Conservation (phyloP, 2,113 vertebrate genomes). For the Vireo altiloquus region DNA sequence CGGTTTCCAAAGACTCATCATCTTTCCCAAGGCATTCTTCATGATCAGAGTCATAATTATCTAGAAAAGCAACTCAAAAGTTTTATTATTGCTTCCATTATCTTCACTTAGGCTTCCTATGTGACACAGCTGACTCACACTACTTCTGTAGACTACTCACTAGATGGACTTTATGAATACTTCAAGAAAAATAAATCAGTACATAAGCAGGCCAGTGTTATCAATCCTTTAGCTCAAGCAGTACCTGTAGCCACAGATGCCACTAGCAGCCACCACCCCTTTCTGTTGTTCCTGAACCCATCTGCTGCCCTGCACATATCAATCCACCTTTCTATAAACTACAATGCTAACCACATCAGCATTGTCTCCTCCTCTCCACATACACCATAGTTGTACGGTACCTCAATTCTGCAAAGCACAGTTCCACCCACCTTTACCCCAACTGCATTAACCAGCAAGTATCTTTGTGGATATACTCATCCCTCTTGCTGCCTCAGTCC, state of each 20-base stretch:
- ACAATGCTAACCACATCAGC: not conserved
- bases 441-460: not conserved
- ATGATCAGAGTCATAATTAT: fast-evolving
- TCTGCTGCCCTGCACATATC: not conserved
- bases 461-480: not conserved
- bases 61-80: not conserved
- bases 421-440: not conserved
- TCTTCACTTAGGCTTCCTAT: not conserved
- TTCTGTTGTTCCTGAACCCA: not conserved
- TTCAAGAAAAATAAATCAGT: not conserved
- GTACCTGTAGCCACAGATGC: not conserved
- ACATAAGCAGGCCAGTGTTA: not conserved
- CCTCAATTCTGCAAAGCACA: not conserved
- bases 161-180: not conserved
- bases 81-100: not conserved
- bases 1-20: not conserved
- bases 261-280: not conserved
- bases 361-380: not conserved
- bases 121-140: not conserved
- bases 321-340: not conserved
- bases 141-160: not conserved
- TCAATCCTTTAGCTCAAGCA: not conserved
- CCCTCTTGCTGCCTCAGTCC: not conserved
- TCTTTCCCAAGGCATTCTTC: not conserved
- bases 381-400: fast-evolving